Evolutionary conservation across 2,113 vertebrate species (phyloP), one percentile per base, ranked within the genome.

Genomic region (Catharus bicknelli): DNA sequence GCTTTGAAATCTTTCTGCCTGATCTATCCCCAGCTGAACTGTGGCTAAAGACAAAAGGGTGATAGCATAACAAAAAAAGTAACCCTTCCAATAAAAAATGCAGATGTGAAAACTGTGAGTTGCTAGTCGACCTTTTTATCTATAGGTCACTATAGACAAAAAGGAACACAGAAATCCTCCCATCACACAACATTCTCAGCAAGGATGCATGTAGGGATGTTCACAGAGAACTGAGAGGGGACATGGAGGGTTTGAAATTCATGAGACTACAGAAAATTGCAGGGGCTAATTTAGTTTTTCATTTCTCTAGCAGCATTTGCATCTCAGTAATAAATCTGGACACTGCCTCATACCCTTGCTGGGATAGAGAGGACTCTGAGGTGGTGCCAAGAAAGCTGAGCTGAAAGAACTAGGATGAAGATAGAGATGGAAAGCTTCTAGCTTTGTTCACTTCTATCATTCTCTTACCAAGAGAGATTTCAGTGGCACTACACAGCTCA

Each of bases 241-340:
- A 66, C 54, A 51, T 3, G 5, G 38, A 76, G 19, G 34, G 53
- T 75, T 84, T 86, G 50, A 90, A 90, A 93, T 57, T 63, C 50
- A 86, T 69, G 29, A 93, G 14, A 79, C 22, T 50, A 75, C 16
- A 79, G 55, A 63, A 96, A 95, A 57, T 17, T 25, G 86, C 32
- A 36, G 5, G 12, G 18, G 54, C 88, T 78, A 42, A 76, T 80
- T 90, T 66, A 51, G 26, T 19, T 87, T 91, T 90, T 85, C 58
- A 75, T 66, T 79, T 42, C 51, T 89, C 34, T 32, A 73, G 81
- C 32, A 89, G 34, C 6, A 82, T 87, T 86, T 88, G 32, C 54
- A 79, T 73, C 45, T 79, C 42, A 73, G 29, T 80, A 90, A 79
- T 64, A 75, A 72, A 78, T 74, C 21, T 86, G 43, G 64, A 83